A percentile compares a stretch with the other conserved stretches of the same genome.
phyloP scores from a whole-genome alignment of 2,113 vertebrate genomes.

The Mirounga angustirostris region DNA sequence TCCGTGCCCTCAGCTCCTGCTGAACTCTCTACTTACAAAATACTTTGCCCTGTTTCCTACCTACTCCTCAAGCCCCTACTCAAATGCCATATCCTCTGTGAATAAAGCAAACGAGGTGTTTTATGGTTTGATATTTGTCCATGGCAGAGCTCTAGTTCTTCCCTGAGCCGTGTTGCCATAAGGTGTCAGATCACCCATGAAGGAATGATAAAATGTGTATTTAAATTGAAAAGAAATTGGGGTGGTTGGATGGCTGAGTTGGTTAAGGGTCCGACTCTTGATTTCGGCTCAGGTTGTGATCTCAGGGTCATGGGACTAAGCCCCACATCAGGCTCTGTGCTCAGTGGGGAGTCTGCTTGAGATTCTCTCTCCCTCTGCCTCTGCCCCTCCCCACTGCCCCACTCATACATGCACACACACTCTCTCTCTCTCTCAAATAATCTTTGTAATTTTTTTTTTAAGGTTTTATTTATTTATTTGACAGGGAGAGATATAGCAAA shows the following conservation, averaged over 20 bases:
- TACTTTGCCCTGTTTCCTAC: neutral
- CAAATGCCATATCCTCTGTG: neutral
- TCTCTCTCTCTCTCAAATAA: neutral
- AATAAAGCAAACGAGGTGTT: neutral
- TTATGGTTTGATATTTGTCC: accelerated
- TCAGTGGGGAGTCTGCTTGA: neutral
- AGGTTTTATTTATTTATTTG: too few relatives aligned
- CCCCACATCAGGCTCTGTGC: neutral
- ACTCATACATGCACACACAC: neutral
- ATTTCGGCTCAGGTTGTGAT: neutral
- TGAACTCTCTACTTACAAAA: neutral
- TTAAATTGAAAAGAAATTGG: neutral
- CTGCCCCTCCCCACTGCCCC: too few relatives aligned
- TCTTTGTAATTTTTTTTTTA: too few relatives aligned
- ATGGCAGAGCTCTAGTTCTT: neutral
- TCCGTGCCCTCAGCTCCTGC: neutral
- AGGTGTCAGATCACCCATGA: neutral
- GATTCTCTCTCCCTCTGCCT: neutral
- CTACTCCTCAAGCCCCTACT: neutral
- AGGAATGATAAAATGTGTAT: neutral
- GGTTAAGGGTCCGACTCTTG: neutral
- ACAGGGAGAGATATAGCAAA: too few relatives aligned
- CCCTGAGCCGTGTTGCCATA: neutral
- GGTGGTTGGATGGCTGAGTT: neutral
- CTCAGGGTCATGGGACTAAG: neutral